phyloP scores from a whole-genome alignment of 2,888 invertebrate species.

The Ecliptopera silaceata region DNA sequence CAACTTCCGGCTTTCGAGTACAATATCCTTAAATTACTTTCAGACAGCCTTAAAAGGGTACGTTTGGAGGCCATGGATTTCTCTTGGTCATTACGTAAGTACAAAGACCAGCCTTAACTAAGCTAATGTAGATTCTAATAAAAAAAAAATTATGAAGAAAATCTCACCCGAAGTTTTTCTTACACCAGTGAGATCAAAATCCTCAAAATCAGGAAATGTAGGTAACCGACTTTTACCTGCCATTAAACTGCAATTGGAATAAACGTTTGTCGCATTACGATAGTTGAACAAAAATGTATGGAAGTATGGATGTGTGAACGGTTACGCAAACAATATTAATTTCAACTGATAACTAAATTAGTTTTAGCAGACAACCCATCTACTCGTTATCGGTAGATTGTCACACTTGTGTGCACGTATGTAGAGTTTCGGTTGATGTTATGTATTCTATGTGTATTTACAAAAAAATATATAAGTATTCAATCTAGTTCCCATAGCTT shows the following conservation, averaged over 20 bases:
- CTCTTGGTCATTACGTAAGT: not conserved
- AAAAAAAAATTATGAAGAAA: too few relatives aligned
- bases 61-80: not conserved
- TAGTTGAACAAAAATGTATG: not conserved
- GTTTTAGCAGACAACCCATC: conserved; percentile 47
- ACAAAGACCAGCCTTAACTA: not conserved
- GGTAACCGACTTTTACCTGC: too few relatives aligned
- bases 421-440: not conserved
- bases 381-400: conserved; percentile 37
- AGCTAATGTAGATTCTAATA: too few relatives aligned
- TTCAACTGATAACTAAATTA: conserved; percentile 57
- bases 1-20: conserved; percentile 25
- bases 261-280: not conserved
- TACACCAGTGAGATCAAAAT: too few relatives aligned
- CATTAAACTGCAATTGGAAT: too few relatives aligned
- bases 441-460: too few relatives aligned
- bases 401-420: conserved; percentile 19
- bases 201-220: too few relatives aligned
- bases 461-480: too few relatives aligned
- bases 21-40: conserved; percentile 11
- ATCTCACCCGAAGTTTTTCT: too few relatives aligned
- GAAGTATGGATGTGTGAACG: conserved; percentile 27
- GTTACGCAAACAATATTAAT: conserved; percentile 47
- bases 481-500: too few relatives aligned
- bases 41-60: not conserved